Percentiles rank a stretch among this genome's conserved stretches.
Evolutionary conservation across 2,113 vertebrate genomes (phyloP).

Genomic region (Halcyon malimbica): DNA sequence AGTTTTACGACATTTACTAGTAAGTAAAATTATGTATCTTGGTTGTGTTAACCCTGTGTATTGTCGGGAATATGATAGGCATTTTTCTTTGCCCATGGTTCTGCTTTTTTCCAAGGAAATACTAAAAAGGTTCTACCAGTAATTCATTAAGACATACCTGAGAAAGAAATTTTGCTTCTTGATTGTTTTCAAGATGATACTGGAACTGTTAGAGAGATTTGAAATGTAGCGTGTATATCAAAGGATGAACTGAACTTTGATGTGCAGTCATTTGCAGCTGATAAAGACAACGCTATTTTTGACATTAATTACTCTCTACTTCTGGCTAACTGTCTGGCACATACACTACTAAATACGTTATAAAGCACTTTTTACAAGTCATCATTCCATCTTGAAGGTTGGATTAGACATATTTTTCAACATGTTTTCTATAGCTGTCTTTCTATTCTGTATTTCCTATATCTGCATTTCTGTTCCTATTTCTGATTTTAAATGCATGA

Average conservation of each 20-base stretch:
- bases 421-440: not conserved
- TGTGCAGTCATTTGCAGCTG: not conserved
- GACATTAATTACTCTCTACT: not conserved
- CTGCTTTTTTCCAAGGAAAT: not conserved
- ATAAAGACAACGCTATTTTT: not conserved
- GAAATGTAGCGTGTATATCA: not conserved
- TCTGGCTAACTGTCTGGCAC: accelerated
- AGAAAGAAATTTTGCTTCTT: not conserved
- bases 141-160: not conserved
- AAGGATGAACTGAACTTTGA: not conserved
- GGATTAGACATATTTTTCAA: not conserved
- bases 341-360: not conserved
- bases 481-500: not conserved
- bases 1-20: not conserved
- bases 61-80: not conserved
- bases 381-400: not conserved
- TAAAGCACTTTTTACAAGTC: not conserved
- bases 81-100: not conserved
- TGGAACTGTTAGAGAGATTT: not conserved
- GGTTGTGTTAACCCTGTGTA: not conserved
- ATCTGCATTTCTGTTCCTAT: not conserved
- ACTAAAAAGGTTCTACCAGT: not conserved
- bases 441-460: not conserved
- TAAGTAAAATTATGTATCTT: not conserved
- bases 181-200: not conserved